Evolutionary conservation across 2,797 vertebrate species (phyloP).

Genomic region (Sebastes baramenuke): DNA sequence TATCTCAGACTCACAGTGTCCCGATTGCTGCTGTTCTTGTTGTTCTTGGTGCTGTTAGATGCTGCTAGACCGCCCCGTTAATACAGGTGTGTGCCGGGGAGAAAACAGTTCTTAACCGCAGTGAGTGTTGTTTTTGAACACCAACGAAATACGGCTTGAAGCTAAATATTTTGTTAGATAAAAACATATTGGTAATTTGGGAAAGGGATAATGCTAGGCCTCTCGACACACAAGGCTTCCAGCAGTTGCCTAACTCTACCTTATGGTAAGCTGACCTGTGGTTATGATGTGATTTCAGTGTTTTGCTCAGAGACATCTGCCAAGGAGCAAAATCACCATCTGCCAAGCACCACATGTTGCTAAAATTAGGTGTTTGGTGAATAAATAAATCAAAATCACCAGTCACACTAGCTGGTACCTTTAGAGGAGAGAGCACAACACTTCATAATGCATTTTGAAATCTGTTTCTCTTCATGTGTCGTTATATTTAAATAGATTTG

Average conservation of each 20-base stretch:
- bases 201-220: not conserved
- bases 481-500: not conserved
- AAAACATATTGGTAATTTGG: no score
- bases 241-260: not conserved
- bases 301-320: constrained; percentile 7
- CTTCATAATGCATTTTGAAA: not conserved
- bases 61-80: no score
- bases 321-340: constrained; percentile 24
- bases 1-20: no score
- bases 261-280: not conserved
- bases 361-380: not conserved
- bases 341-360: constrained; percentile 6
- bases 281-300: not conserved
- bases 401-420: not conserved
- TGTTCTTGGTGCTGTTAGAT: no score
- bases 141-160: no score
- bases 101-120: no score
- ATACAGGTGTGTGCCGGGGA: no score
- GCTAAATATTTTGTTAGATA: no score
- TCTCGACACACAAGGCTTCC: not conserved
- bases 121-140: no score
- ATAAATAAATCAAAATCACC: not conserved
- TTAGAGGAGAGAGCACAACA: not conserved
- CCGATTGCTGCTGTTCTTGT: no score
- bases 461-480: not conserved